Evolutionary conservation across 2,797 vertebrate species (phyloP).

Genomic region (Natrix natrix): DNA sequence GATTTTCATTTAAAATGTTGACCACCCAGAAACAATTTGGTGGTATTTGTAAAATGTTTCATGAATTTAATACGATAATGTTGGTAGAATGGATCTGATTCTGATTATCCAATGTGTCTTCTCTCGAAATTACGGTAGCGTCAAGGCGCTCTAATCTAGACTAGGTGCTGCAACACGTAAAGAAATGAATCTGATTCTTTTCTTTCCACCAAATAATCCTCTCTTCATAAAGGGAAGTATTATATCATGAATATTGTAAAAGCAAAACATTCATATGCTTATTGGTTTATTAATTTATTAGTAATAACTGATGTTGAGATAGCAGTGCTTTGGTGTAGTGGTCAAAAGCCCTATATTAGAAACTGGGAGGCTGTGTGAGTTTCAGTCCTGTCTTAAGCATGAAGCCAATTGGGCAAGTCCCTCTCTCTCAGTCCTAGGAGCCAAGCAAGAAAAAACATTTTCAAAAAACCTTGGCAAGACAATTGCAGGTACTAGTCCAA

Average conservation of each 20-base stretch:
- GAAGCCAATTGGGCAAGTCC: not conserved
- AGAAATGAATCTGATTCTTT: not conserved
- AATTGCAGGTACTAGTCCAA: not conserved
- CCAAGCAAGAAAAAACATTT: not conserved
- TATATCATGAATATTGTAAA: not conserved
- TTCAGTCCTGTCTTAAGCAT: not conserved
- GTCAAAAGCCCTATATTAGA: not conserved
- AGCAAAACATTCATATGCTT: not conserved
- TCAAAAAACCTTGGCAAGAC: not conserved
- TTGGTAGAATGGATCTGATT: conserved; percentile 33
- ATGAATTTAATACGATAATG: conserved; percentile 28
- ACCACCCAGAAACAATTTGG: not conserved
- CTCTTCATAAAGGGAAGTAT: not conserved
- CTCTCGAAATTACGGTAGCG: not conserved
- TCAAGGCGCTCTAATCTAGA: not conserved
- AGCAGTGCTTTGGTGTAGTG: not conserved
- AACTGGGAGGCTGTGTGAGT: not conserved
- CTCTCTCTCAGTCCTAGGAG: not conserved
- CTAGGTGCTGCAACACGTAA: not conserved
- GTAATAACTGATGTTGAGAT: not conserved
- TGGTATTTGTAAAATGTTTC: conserved; percentile 17
- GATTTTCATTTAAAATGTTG: not conserved
- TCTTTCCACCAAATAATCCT: not conserved
- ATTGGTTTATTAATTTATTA: not conserved
- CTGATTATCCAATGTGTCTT: not conserved